Base-by-base conservation (phyloP, 2,888 invertebrate genomes). In the Oxyteleia sp. region DNA sequence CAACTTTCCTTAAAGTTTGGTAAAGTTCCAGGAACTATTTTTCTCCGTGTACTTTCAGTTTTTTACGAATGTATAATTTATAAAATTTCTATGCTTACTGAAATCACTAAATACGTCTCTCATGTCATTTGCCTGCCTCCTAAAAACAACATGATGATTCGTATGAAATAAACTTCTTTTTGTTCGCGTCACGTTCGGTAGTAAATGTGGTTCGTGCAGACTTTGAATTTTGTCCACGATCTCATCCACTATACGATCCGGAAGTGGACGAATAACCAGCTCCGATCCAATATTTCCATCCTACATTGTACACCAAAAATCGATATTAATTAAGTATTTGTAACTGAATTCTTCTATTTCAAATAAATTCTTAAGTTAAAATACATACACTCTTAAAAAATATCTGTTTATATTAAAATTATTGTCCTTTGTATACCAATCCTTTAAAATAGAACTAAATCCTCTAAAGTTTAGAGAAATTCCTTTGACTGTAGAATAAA, bases 271-370 rank as follows among this genome's bases (percentile, higher is more conserved):
- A 92, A 98, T 97, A 88, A 98, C 97, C 91, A 98, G 94, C 90
- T 98, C 96, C 93, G 97, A 96, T 84, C 98, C 98, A 87, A 98
- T 97, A 88, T 98, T 98, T 87, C 98, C 98, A 94, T 98, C 98
- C 98, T 98, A 95, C 8, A 81, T 26, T 4, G 63, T 74, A 35
- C 26, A 78, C 4, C 41, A 69, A 53, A 80, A 61, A 23, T 75
- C 41, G 64, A 69, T 74, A 61, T 55, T 74, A 75, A 82, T 64
- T 15, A 26, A 13, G 10, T n/a, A 4, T 13, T 11, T 26, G n/a
- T n/a, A n/a, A n/a, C n/a, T n/a, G n/a, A n/a, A n/a, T n/a, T n/a
- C n/a, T n/a, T n/a, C n/a, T n/a, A n/a, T n/a, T n/a, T n/a, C n/a
- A n/a, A n/a, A n/a, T n/a, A n/a, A n/a, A n/a, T n/a, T n/a, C n/a